Evolutionary conservation across 2,888 invertebrate species (phyloP).

Genomic region (Zhuqinia jingwanae): DNA sequence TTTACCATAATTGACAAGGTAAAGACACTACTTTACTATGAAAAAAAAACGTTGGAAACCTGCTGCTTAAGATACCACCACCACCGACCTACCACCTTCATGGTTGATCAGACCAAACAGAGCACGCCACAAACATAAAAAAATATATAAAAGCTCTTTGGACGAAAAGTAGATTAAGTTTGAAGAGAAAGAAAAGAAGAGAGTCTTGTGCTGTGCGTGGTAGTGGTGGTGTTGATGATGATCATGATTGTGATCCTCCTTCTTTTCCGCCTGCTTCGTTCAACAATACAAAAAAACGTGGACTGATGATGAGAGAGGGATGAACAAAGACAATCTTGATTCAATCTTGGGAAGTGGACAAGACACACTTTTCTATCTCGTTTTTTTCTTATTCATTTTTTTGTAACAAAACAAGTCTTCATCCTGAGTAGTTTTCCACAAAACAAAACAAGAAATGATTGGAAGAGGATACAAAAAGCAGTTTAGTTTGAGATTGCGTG

Average conservation of each 20-base stretch:
- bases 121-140: background rate
- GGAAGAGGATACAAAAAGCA: too few relatives aligned
- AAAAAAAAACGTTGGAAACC: background rate
- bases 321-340: slow-evolving; percentile 1
- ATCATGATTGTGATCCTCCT: slow-evolving; percentile 2
- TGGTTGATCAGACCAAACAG: background rate
- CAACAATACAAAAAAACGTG: background rate
- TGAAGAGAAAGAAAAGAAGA: slow-evolving; percentile 24
- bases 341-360: slow-evolving; percentile 1
- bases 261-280: background rate
- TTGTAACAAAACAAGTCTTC: background rate
- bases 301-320: background rate
- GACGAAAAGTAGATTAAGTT: slow-evolving; percentile 25
- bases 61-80: background rate
- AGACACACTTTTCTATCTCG: background rate
- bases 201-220: background rate
- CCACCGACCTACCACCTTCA: background rate
- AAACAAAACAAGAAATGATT: background rate
- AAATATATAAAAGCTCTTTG: background rate
- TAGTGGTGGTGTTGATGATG: background rate
- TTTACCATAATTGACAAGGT: slow-evolving; percentile 23
- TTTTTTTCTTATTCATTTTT: background rate
- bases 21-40: background rate
- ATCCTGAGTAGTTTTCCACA: background rate
- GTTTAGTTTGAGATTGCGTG: too few relatives aligned